Percentiles rank a stretch among this genome's conserved stretches.
Conservation (phyloP, 2,888 invertebrate genomes). For the Eutolmus rufibarbis region DNA sequence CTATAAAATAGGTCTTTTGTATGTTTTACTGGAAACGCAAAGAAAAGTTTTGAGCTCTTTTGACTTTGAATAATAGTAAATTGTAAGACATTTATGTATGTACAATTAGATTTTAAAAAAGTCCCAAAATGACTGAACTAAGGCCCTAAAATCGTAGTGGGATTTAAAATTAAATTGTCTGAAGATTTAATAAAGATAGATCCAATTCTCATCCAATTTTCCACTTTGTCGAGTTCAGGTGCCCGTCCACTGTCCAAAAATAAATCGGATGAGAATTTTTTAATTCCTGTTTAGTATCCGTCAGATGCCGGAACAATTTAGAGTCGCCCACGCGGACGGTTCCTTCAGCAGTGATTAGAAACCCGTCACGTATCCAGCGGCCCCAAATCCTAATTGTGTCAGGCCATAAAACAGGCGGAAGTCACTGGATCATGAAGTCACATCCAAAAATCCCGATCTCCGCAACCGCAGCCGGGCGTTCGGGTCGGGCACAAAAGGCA, state of each 20-base stretch:
- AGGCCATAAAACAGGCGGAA: not conserved
- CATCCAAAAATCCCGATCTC: not conserved
- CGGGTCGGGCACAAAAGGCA: not conserved
- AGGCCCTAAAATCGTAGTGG: not conserved
- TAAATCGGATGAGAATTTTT: not conserved
- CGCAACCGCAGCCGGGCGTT: not conserved
- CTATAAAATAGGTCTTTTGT: too few species aligned
- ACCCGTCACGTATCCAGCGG: not conserved
- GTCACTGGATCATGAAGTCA: not conserved
- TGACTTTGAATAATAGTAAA: too few species aligned
- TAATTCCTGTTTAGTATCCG: not conserved
- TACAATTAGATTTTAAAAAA: not conserved
- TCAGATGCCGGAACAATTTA: not conserved
- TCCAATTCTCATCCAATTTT: not conserved
- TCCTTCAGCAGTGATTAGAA: not conserved
- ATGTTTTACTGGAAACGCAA: too few species aligned
- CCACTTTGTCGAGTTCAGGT: not conserved
- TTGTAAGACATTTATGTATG: too few species aligned
- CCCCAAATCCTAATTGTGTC: not conserved
- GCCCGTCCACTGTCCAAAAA: not conserved
- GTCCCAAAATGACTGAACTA: not conserved
- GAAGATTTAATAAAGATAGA: not conserved
- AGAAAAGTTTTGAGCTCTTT: too few species aligned
- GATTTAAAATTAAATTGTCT: not conserved
- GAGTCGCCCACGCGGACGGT: not conserved